phyloP scores from a whole-genome alignment of 2,888 invertebrate genomes.

The Limnephilus rhombicus region DNA sequence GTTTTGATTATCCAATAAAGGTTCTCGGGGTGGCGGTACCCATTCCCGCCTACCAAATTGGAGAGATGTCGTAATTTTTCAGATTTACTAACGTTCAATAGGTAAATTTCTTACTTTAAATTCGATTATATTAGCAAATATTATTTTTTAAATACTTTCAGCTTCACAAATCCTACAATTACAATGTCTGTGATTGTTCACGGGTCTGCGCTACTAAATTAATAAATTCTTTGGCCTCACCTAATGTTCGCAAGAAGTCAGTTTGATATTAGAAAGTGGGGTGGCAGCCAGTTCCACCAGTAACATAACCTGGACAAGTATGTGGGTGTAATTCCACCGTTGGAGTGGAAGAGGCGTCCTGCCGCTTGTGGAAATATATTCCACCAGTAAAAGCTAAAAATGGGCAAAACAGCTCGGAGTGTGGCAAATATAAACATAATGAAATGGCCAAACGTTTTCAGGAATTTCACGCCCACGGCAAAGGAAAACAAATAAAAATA shows the following conservation, averaged over 20 bases:
- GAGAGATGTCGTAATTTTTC: no score
- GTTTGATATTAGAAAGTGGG: background rate
- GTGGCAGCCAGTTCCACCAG: background rate
- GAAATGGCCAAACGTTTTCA: slow-evolving; percentile 48
- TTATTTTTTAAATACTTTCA: no score
- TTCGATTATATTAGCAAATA: no score
- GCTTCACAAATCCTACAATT: no score
- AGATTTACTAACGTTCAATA: no score
- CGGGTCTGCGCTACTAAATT: background rate
- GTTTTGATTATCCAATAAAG: no score
- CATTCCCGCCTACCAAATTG: no score
- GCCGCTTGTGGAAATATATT: slow-evolving; percentile 54
- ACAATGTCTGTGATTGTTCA: no score
- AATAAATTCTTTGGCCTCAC: background rate
- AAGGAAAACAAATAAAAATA: background rate
- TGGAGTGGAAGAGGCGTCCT: slow-evolving; percentile 39
- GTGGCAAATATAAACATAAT: slow-evolving; percentile 57
- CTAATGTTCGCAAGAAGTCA: background rate
- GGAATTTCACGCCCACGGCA: background rate
- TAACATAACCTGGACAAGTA: background rate
- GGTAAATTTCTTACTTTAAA: no score
- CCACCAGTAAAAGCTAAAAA: slow-evolving; percentile 60
- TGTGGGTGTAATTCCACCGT: slow-evolving; percentile 30
- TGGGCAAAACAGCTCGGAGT: slow-evolving; percentile 50
- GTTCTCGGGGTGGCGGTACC: no score